phyloP scores from a whole-genome alignment of 2,113 vertebrate genomes.

The Neotoma lepida region DNA sequence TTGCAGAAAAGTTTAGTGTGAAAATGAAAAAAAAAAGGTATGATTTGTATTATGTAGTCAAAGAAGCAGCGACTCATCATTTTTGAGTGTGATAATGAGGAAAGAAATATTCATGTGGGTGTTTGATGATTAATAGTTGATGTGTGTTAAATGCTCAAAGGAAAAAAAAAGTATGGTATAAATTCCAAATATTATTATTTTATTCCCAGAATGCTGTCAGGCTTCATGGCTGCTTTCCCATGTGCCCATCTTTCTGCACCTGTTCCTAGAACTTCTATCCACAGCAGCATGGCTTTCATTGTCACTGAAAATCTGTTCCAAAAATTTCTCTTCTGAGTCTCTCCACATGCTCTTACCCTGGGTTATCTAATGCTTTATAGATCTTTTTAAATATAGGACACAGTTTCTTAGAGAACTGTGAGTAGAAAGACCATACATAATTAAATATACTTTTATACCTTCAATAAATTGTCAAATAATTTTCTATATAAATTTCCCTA shows the following conservation, averaged over 20 bases:
- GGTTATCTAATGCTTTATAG: neutral
- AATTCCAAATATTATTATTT: constrained; percentile 76
- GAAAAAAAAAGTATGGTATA: constrained; percentile 62
- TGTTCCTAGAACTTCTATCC: constrained; percentile 52
- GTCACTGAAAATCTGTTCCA: constrained; percentile 51
- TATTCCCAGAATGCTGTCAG: constrained; percentile 70
- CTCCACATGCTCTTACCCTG: neutral
- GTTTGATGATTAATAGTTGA: constrained; percentile 78
- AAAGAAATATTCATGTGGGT: constrained; percentile 73
- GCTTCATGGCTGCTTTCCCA: constrained; percentile 64
- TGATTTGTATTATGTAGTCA: constrained; percentile 62
- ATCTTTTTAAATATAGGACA: neutral
- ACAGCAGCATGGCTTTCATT: constrained; percentile 41
- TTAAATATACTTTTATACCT: neutral
- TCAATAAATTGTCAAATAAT: constrained; percentile 18
- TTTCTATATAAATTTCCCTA: constrained; percentile 23
- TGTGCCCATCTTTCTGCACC: constrained; percentile 60
- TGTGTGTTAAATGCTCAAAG: constrained; percentile 71
- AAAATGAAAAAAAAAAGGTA: constrained; percentile 37
- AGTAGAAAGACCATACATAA: neutral
- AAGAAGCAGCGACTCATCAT: constrained; percentile 60
- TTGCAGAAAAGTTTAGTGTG: constrained; percentile 45
- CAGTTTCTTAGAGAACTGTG: neutral
- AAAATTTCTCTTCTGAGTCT: neutral
- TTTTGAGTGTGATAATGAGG: constrained; percentile 67